These are phyloP conservation scores for Edolisoma coerulescens DNA, from an alignment of 2,113 vertebrate species.

Conservation along the genomic window DNA sequence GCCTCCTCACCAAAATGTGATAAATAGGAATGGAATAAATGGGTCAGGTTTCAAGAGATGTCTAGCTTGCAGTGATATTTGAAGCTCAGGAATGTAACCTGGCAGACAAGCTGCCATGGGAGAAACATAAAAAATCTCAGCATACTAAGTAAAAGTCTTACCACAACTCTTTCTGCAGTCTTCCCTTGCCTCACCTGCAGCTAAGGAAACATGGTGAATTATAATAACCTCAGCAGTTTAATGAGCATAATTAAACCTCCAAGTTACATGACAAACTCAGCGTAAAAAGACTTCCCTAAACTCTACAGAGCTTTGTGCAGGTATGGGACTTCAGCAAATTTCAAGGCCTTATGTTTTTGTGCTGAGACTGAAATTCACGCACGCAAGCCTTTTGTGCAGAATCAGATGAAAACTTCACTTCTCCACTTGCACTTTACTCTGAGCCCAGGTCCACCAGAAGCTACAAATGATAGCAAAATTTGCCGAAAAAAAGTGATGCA, in stretches of 20 bases:
- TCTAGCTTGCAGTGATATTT: conserved; percentile 1
- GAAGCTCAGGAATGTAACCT: conserved; percentile 31
- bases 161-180: not conserved
- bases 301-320: not conserved
- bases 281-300: not conserved
- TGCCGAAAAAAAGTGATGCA: not conserved
- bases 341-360: not conserved
- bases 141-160: not conserved
- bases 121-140: not conserved
- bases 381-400: fast-evolving
- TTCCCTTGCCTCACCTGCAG: conserved; percentile 5
- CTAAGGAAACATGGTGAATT: not conserved
- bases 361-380: not conserved
- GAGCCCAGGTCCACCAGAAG: not conserved
- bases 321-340: not conserved
- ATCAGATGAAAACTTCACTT: not conserved
- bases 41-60: conserved; percentile 14
- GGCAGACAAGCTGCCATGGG: conserved; percentile 14
- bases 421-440: not conserved
- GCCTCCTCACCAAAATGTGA: not conserved
- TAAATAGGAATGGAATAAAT: conserved; percentile 21
- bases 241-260: not conserved
- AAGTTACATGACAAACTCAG: not conserved
- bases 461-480: not conserved
- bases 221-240: not conserved